Conservation (phyloP, 2,888 invertebrate species). For the Sesia apiformis region DNA sequence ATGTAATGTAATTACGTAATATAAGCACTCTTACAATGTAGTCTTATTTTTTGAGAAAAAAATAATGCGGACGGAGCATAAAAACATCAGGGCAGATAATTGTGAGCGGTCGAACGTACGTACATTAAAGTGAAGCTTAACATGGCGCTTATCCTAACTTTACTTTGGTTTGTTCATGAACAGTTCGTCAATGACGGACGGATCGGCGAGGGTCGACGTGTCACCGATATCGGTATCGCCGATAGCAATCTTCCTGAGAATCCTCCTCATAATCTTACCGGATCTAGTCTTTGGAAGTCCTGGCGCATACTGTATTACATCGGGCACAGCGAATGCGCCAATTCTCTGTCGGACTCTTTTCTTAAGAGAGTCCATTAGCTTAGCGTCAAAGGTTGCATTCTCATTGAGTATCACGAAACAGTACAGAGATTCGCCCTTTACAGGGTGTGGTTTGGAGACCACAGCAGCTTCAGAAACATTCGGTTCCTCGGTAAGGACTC, state of each 20-base stretch:
- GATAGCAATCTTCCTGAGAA: conserved; percentile 93
- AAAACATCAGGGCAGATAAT: not conserved
- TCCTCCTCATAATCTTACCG: conserved; percentile 98
- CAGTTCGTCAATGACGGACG: conserved; percentile 86
- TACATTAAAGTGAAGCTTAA: not conserved
- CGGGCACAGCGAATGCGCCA: conserved; percentile 97
- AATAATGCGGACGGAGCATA: not conserved
- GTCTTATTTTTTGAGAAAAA: no score
- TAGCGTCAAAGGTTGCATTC: conserved; percentile 79
- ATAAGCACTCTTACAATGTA: no score
- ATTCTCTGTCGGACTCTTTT: conserved; percentile 90
- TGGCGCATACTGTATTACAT: conserved; percentile 94
- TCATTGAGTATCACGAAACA: conserved; percentile 96
- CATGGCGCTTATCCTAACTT: not conserved
- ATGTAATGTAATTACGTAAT: no score
- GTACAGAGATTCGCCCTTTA: conserved; percentile 98
- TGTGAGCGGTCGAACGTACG: not conserved
- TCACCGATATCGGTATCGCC: conserved; percentile 94
- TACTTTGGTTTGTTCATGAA: conserved; percentile 79
- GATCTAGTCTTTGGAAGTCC: conserved; percentile 97
- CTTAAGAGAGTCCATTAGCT: conserved; percentile 82
- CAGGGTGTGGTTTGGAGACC: conserved; percentile 93
- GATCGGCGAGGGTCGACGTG: conserved; percentile 94
- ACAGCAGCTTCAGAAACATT: conserved; percentile 95
- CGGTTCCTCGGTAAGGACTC: conserved; percentile 84